phyloP scores from a whole-genome alignment of 2,113 vertebrate species.

The Brachirus orientalis region DNA sequence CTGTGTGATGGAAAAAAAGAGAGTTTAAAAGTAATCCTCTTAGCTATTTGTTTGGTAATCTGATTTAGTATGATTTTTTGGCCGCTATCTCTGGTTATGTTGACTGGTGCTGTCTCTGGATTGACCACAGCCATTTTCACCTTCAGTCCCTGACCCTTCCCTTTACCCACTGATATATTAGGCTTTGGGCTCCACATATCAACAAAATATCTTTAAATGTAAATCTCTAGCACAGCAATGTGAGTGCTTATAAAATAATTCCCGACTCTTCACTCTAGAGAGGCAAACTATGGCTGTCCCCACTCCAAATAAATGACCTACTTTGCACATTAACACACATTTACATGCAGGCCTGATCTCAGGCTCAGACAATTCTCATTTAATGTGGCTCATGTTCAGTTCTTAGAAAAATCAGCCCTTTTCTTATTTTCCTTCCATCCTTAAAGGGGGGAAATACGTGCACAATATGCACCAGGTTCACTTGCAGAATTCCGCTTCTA shows the following conservation, averaged over 20 bases:
- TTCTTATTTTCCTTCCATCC: constrained; percentile 37
- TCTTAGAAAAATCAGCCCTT: constrained; percentile 62
- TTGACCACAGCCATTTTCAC: constrained; percentile 63
- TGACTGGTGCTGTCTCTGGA: constrained; percentile 72
- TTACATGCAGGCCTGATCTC: constrained; percentile 67
- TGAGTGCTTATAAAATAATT: constrained; percentile 72
- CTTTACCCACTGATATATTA: constrained; percentile 23
- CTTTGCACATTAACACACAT: constrained; percentile 80
- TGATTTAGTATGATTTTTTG: constrained; percentile 79
- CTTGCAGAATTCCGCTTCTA: constrained; percentile 41
- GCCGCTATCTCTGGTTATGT: constrained; percentile 70
- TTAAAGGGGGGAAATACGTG: constrained; percentile 29
- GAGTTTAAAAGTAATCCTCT: constrained; percentile 78
- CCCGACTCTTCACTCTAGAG: constrained; percentile 63
- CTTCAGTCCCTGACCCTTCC: constrained; percentile 25
- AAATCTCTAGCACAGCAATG: constrained; percentile 61
- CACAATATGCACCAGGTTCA: constrained; percentile 24
- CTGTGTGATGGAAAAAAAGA: constrained; percentile 55
- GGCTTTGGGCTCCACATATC: constrained; percentile 36
- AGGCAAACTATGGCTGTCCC: constrained; percentile 63
- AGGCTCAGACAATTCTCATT: constrained; percentile 36
- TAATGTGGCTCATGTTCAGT: constrained; percentile 44
- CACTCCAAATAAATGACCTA: constrained; percentile 83
- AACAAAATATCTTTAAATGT: constrained; percentile 53
- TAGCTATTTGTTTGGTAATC: constrained; percentile 79